These are phyloP conservation scores for Carpatolechia fugitivella DNA, from an alignment of 2,888 invertebrate species.

Conservation along the genomic window DNA sequence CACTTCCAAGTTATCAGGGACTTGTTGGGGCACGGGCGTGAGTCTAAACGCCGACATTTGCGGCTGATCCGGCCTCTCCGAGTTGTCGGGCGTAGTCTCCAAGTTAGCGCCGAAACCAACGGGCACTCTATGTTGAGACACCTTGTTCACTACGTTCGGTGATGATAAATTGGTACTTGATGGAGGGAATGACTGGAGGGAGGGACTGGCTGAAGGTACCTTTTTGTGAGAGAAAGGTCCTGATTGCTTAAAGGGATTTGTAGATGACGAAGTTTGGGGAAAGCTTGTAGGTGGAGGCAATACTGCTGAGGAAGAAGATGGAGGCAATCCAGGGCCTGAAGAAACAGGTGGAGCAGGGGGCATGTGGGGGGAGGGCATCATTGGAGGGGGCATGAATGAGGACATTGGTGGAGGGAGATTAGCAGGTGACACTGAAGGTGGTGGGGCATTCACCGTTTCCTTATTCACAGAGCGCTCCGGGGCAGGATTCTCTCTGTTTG, in stretches of 20 bases:
- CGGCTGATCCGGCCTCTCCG: conserved; percentile 81
- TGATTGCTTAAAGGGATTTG: conserved; percentile 69
- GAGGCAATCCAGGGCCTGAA: conserved; percentile 19
- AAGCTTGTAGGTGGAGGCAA: conserved; percentile 42
- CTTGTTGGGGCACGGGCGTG: conserved; percentile 43
- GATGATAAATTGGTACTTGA: conserved; percentile 53
- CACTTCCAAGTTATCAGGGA: conserved; percentile 80
- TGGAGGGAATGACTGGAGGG: conserved; percentile 44
- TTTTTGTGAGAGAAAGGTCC: conserved; percentile 71
- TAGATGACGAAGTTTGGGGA: conserved; percentile 41
- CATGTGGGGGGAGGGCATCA: conserved; percentile 18
- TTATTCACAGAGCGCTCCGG: conserved; percentile 29
- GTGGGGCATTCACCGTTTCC: conserved; percentile 23
- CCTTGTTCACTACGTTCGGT: conserved; percentile 55
- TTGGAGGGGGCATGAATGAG: conserved; percentile 19
- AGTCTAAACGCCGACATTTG: conserved; percentile 45
- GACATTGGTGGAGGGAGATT: conserved; percentile 31
- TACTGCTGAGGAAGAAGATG: conserved; percentile 24
- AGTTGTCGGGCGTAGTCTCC: conserved; percentile 84
- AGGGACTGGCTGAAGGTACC: conserved; percentile 31
- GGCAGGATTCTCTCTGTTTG: conserved; percentile 46
- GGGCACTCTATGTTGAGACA: conserved; percentile 53
- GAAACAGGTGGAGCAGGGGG: conserved; percentile 21
- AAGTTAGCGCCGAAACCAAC: conserved; percentile 78
- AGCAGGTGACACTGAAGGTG: conserved; percentile 34